phyloP scores from a whole-genome alignment of 2,113 vertebrate genomes.

The Danionella cerebrum region DNA sequence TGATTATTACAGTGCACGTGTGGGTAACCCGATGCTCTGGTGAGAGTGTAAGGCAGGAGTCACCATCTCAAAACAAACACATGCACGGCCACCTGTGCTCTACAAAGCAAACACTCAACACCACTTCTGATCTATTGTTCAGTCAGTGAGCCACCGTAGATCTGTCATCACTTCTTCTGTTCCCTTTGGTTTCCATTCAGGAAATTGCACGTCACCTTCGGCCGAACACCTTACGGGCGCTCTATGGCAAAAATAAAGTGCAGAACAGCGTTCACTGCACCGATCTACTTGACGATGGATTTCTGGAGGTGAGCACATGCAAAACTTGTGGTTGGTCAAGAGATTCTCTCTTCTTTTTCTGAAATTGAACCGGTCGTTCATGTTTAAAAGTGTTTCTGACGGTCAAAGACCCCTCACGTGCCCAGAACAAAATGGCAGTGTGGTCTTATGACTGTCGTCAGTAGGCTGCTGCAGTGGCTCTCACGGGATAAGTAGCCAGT shows the following conservation, averaged over 20 bases:
- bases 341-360: background rate
- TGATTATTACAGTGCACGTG: background rate
- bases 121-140: constrained; percentile 1
- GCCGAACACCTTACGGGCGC: constrained; percentile 75
- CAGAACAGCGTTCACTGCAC: constrained; percentile 91
- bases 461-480: constrained; percentile 49
- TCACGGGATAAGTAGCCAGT: constrained; percentile 45
- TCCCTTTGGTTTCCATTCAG: constrained; percentile 58
- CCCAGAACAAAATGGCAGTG: constrained; percentile 4
- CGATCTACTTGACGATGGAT: constrained; percentile 84
- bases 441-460: constrained; percentile 57
- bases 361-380: no score
- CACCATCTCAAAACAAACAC: constrained; percentile 1
- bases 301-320: constrained; percentile 75
- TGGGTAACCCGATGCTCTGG: constrained; percentile 4
- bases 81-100: background rate
- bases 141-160: background rate
- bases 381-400: constrained; percentile 36
- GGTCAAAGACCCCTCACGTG: constrained; percentile 7
- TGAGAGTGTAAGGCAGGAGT: background rate
- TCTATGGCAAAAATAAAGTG: constrained; percentile 81
- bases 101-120: background rate
- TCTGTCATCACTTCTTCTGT: background rate
- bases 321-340: background rate
- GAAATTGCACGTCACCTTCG: constrained; percentile 82